Base-by-base conservation (phyloP, 1,140 invertebrate species). In the Pogonognathellus flavescens region DNA sequence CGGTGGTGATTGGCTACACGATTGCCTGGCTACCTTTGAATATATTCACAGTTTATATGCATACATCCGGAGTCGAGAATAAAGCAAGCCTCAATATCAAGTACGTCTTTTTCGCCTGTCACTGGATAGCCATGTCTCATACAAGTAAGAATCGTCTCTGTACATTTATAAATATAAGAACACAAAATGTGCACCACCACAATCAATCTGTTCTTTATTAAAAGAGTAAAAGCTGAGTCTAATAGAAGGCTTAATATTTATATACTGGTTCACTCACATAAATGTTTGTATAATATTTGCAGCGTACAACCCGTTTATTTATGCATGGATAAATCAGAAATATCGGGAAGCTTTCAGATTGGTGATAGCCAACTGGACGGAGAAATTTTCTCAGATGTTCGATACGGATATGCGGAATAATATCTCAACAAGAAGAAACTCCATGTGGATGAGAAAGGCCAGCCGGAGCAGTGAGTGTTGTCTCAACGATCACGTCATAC, bases 21-120 rank as follows among this genome's bases (percentile, higher is more conserved):
- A 91, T 96, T 11, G 96, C 95, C 89, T 97, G 96, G 96, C 91
- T 97, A 16, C 96, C 96, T 0, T 93, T 95, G 87, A 97, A 97
- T 90, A 92, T 95, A 66, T 92, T 95, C 70, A 76, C 70, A 3
- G 70, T 76, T 13, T n/a, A 41, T 1, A 9, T 41, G 11, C 70
- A 76, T 5, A 76, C 18, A n/a, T 50, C 8, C 16, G 6, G n/a
- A 16, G 25, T 13, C 16, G 22, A 25, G 14, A 31, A 76, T 7
- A 9, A 13, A 14, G 4, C 14, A n/a, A n/a, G n/a, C n/a, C 13
- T 8, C n/a, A 16, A 6, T 5, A 84, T 50, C 1, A 13, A 13
- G 49, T 84, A 84, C n/a, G 0, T 76, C 1, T 84, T 66, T 16
- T 6, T 84, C 22, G 50, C 25, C 5, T 84, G 60, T 20, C 83